Base-by-base conservation (phyloP, 2,113 vertebrate genomes). In the Chascanopsetta lugubris region DNA sequence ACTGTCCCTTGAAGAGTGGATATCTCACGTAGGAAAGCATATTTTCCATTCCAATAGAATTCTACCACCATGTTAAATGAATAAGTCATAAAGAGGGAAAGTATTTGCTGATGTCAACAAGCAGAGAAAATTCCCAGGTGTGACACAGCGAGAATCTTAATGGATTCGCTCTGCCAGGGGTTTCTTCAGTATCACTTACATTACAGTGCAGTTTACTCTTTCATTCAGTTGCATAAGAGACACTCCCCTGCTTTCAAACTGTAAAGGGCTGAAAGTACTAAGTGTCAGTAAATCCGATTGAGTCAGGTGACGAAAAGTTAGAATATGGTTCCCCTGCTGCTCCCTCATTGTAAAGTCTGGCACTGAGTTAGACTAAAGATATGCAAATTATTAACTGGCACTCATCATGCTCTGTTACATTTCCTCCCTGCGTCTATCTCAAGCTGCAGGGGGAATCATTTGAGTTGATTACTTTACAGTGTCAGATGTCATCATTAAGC, bases 401-500 rank as follows among this genome's bases (percentile, higher is more conserved):
- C 62, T 80, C 60, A 36, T 67, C 63, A 43, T 61, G 61, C 73
- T 38, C 58, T 45, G 53, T 65, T 66, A 54, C 36, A 27, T 36
- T 78, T 80, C 70, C 69, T 42, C 60, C 64, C 43, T 30, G 61
- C 22, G 59, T 62, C 68, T 80, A 72, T 65, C 26, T 63, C 1
- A 12, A 82, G 61, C 73, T 25, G 5, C 70, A 0, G 79, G 74
- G 69, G 75, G 68, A 82, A 62, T 77, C 62, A 64, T 50, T 72
- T 74, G 46, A 53, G 34, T 67, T 83, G 79, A 84, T 84, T 83
- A 86, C 61, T 62, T 38, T 48, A 69, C 72, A 61, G 68, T 79
- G 68, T 73, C 69, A 77, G 63, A 86, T 78, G 69, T 78, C 42
- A 59, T 85, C 81, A 84, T 82, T 77, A 80, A 77, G 75, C 36